phyloP scores from a whole-genome alignment of 2,888 invertebrate species.

The Lutraria lutraria region DNA sequence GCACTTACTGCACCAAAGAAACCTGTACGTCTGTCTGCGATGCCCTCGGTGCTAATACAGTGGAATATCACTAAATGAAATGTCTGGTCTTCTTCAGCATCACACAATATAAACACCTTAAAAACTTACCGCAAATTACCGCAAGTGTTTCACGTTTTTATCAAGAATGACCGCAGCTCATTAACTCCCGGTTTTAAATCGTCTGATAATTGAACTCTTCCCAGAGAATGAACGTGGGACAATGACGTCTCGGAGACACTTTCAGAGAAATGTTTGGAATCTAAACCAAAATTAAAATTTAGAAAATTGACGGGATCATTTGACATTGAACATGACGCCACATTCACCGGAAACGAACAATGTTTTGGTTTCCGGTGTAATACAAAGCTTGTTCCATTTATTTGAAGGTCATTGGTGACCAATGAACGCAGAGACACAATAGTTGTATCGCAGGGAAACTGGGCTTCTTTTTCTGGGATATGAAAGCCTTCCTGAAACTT shows the following conservation, averaged over 20 bases:
- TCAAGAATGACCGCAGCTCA: slow-evolving; percentile 42
- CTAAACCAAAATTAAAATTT: slow-evolving; percentile 29
- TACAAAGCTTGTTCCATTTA: slow-evolving; percentile 80
- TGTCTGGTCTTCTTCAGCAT: too few relatives aligned
- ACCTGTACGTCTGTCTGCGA: too few relatives aligned
- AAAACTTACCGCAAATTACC: background rate
- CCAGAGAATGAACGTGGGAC: slow-evolving; percentile 69
- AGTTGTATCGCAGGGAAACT: slow-evolving; percentile 78
- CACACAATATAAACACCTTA: background rate
- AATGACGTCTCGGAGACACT: slow-evolving; percentile 73
- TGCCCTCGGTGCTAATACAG: too few relatives aligned
- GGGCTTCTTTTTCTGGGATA: slow-evolving; percentile 44
- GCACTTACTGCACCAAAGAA: too few relatives aligned
- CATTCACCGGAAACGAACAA: slow-evolving; percentile 73
- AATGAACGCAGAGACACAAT: slow-evolving; percentile 78
- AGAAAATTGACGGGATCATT: slow-evolving; percentile 39
- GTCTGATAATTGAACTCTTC: background rate
- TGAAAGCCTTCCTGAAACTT: slow-evolving; percentile 50
- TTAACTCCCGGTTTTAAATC: slow-evolving; percentile 41
- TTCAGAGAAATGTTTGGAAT: background rate
- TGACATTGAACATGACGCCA: slow-evolving; percentile 64
- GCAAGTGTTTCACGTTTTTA: background rate
- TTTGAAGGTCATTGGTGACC: slow-evolving; percentile 75
- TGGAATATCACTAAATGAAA: too few relatives aligned
- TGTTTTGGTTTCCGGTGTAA: slow-evolving; percentile 78